Percentiles rank a stretch among this genome's conserved stretches.
Evolutionary conservation across 2,113 vertebrate species (phyloP).

Genomic region (Oreotrochilus melanogaster): DNA sequence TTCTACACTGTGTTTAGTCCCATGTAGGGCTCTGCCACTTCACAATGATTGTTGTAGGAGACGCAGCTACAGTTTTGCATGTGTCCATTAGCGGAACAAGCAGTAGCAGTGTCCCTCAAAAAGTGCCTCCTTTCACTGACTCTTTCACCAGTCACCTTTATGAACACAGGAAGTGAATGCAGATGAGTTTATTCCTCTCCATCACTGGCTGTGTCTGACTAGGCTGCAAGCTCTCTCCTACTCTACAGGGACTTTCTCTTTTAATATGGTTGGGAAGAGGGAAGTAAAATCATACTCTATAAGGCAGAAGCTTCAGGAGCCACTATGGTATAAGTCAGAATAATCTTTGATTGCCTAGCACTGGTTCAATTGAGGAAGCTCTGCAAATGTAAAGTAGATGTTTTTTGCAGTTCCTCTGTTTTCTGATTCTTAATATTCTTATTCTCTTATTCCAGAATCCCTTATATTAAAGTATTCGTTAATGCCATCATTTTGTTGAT

Average conservation of each 20-base stretch:
- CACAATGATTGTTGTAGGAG: neutral
- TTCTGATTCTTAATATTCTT: neutral
- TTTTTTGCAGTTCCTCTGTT: neutral
- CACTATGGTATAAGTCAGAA: neutral
- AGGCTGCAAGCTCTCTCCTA: neutral
- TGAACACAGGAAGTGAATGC: neutral
- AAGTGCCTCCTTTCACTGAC: neutral
- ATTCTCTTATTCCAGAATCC: neutral
- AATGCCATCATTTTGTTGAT: neutral
- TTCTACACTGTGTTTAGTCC: neutral
- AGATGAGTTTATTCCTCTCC: neutral
- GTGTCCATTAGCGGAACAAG: neutral
- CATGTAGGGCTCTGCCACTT: neutral
- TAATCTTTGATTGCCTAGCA: neutral
- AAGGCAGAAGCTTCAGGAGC: neutral
- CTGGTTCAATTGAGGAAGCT: neutral
- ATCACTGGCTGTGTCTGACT: neutral
- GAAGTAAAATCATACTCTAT: neutral
- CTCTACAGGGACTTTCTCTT: neutral
- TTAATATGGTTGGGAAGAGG: rapidly evolving
- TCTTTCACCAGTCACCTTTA: rapidly evolving
- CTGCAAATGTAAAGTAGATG: neutral
- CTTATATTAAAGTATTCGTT: neutral
- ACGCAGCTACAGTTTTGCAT: neutral
- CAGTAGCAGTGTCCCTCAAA: neutral